Evolutionary conservation across 2,888 invertebrate species (phyloP).

Genomic region (Sinohyriopsis cumingii): DNA sequence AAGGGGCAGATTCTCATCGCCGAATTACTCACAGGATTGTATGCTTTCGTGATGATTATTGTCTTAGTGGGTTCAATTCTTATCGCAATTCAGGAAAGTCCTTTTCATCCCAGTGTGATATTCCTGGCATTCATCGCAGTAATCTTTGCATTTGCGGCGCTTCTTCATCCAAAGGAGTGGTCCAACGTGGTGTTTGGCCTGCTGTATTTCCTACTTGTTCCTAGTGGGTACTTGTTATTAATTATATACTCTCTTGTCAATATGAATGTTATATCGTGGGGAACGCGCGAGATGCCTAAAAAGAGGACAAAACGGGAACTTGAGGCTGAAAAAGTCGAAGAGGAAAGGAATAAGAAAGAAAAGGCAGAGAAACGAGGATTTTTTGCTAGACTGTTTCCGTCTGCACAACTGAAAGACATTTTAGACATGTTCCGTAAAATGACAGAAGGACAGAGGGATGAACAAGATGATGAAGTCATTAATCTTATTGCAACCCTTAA

Average conservation of each 20-base stretch:
- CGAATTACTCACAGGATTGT: constrained; percentile 58
- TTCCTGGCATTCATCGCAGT: constrained; percentile 56
- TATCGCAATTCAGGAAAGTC: constrained; percentile 48
- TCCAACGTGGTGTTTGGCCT: constrained; percentile 57
- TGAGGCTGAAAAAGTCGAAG: constrained; percentile 79
- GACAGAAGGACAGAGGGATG: constrained; percentile 22
- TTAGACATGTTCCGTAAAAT: constrained; percentile 37
- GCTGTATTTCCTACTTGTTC: constrained; percentile 65
- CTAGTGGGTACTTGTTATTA: constrained; percentile 66
- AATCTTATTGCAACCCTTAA: constrained; percentile 25
- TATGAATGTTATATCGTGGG: constrained; percentile 68
- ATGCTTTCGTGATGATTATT: constrained; percentile 67
- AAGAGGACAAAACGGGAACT: constrained; percentile 55
- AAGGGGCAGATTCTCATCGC: constrained; percentile 60
- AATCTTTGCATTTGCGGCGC: constrained; percentile 58
- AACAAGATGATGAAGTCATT: constrained; percentile 20
- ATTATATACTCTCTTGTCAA: constrained; percentile 67
- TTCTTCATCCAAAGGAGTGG: constrained; percentile 67
- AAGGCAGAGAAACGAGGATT: constrained; percentile 82
- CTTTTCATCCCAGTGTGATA: constrained; percentile 65
- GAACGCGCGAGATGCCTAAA: constrained; percentile 66
- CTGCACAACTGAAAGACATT: constrained; percentile 40
- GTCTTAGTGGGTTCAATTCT: constrained; percentile 64
- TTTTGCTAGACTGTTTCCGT: constrained; percentile 70
- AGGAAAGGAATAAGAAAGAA: constrained; percentile 80